Conservation (phyloP, 2,113 vertebrate genomes). For the Isurus oxyrinchus region DNA sequence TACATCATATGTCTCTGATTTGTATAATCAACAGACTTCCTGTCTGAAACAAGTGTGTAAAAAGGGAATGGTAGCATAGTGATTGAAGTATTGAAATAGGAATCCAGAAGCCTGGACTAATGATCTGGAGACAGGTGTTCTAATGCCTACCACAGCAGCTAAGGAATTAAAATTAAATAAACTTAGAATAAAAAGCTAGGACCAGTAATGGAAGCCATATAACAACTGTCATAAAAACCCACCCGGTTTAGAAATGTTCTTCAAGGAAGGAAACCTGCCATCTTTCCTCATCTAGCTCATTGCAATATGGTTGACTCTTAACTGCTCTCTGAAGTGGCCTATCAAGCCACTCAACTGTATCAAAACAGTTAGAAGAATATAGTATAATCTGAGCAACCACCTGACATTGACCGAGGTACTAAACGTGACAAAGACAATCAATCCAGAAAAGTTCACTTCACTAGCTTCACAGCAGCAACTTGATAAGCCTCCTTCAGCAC, state of each 20-base stretch:
- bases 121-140: background rate
- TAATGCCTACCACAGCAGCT: background rate
- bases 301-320: background rate
- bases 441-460: too few relatives aligned
- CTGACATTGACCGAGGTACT: too few relatives aligned
- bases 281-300: background rate
- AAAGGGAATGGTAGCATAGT: background rate
- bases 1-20: background rate
- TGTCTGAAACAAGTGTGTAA: background rate
- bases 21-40: background rate
- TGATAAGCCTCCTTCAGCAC: too few relatives aligned
- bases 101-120: background rate
- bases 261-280: background rate
- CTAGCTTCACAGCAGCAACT: too few relatives aligned
- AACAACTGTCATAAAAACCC: background rate
- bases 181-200: background rate
- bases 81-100: background rate
- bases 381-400: too few relatives aligned
- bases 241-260: background rate
- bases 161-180: background rate
- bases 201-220: background rate
- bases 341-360: background rate
- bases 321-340: background rate
- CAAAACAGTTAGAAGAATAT: background rate
- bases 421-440: too few relatives aligned